A percentile compares a stretch with the other conserved stretches of the same genome.
Evolutionary conservation across 2,797 vertebrate species (phyloP).

Genomic region (Diceros bicornis): DNA sequence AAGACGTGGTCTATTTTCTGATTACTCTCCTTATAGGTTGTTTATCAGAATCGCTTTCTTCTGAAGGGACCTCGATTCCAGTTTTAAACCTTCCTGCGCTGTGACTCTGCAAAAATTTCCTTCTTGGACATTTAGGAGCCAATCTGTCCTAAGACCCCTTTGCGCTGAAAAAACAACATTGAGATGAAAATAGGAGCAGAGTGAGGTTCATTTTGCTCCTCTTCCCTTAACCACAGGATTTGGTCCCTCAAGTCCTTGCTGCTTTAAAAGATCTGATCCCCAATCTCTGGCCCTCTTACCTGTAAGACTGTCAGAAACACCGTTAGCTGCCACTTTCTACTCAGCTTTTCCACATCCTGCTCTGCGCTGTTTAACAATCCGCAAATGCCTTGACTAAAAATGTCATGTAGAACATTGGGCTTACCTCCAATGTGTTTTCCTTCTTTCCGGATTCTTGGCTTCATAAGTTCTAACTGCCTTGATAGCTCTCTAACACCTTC

Average conservation of each 20-base stretch:
- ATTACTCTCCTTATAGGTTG: not conserved
- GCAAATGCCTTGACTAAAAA: slow-evolving; percentile 38
- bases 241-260: not conserved
- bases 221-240: not conserved
- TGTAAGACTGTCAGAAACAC: not conserved
- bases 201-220: not conserved
- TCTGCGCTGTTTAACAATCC: slow-evolving; percentile 39
- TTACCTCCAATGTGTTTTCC: not conserved
- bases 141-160: not conserved
- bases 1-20: not conserved
- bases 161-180: not conserved
- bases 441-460: slow-evolving; percentile 52
- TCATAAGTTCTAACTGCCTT: not conserved
- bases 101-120: not conserved
- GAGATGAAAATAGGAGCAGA: not conserved
- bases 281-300: not conserved
- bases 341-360: not conserved
- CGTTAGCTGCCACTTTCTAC: not conserved
- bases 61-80: not conserved
- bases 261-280: not conserved
- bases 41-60: not conserved
- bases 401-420: not conserved
- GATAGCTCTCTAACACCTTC: not conserved
- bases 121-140: not conserved
- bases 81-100: not conserved